phyloP scores from a whole-genome alignment of 2,888 invertebrate species.

The Chloroclystis v-ata region DNA sequence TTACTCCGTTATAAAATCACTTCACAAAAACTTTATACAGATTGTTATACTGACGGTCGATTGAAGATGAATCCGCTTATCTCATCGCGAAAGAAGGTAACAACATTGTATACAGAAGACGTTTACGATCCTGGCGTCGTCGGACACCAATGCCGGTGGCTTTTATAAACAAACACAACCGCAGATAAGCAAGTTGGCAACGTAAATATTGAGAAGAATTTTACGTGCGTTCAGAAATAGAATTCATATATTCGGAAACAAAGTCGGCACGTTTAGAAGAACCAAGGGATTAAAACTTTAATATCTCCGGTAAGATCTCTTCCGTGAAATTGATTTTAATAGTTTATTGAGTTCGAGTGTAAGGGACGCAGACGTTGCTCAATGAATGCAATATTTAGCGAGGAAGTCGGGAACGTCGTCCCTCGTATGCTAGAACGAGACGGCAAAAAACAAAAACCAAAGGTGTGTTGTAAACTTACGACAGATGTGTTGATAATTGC shows the following conservation, averaged over 20 bases:
- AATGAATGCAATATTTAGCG: slow-evolving; percentile 49
- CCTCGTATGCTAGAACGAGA: slow-evolving; percentile 35
- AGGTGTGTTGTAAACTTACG: slow-evolving; percentile 39
- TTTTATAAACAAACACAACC: slow-evolving; percentile 57
- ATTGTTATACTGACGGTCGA: slow-evolving; percentile 8
- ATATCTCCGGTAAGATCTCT: slow-evolving; percentile 14
- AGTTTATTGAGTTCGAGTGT: slow-evolving; percentile 32
- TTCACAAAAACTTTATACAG: slow-evolving; percentile 18
- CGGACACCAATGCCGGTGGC: slow-evolving; percentile 40
- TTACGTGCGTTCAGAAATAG: slow-evolving; percentile 38
- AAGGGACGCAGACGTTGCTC: slow-evolving; percentile 38
- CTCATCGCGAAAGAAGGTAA: slow-evolving; percentile 24
- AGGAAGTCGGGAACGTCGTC: slow-evolving; percentile 31
- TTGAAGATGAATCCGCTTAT: slow-evolving; percentile 23
- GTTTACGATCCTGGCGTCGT: slow-evolving; percentile 39
- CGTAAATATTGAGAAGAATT: slow-evolving; percentile 40
- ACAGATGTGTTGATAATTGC: slow-evolving; percentile 38
- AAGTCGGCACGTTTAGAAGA: slow-evolving; percentile 25
- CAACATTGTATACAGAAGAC: slow-evolving; percentile 34
- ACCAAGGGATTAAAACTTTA: slow-evolving; percentile 34
- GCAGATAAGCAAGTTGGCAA: slow-evolving; percentile 53
- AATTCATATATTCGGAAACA: slow-evolving; percentile 31
- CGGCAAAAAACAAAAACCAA: slow-evolving; percentile 35
- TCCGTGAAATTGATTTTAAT: slow-evolving; percentile 26
- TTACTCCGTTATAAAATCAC: slow-evolving; percentile 33